A percentile compares a stretch with the other conserved stretches of the same genome.
These are phyloP conservation scores for Eristalis tenax DNA, from an alignment of 2,888 invertebrate species.

Conservation along the genomic window DNA sequence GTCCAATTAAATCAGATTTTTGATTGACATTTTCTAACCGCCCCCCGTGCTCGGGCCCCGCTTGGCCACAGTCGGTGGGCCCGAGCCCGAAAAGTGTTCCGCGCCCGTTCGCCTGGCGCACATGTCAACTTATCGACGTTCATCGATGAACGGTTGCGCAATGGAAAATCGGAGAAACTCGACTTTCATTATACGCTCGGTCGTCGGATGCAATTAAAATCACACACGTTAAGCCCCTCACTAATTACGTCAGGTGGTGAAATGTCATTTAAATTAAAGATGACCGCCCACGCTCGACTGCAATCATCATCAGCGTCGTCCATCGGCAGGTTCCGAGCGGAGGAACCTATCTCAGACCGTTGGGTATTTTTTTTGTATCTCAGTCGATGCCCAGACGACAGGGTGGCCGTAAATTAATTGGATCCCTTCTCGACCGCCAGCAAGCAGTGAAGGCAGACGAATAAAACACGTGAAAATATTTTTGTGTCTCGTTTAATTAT, in stretches of 20 bases:
- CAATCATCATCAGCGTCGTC: constrained; percentile 2
- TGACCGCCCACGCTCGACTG: constrained; percentile 62
- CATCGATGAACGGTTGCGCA: constrained; percentile 10
- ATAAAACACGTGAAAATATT: constrained; percentile 26
- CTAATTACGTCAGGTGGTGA: constrained; percentile 68
- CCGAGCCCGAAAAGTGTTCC: neutral
- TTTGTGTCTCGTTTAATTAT: constrained; percentile 31
- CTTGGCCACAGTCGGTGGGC: constrained; percentile 15
- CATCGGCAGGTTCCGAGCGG: constrained; percentile 16
- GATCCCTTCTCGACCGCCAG: constrained; percentile 37
- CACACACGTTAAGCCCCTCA: constrained; percentile 53
- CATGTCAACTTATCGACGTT: constrained; percentile 58
- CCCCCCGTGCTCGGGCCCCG: neutral
- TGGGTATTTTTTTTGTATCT: neutral
- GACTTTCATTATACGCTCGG: constrained; percentile 10
- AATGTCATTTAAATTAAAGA: constrained; percentile 71
- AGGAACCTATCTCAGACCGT: too few relatives aligned
- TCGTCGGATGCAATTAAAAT: constrained; percentile 62
- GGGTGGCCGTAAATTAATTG: constrained; percentile 54
- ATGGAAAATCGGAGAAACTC: constrained; percentile 2
- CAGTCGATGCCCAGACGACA: neutral
- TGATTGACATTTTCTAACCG: constrained; percentile 61
- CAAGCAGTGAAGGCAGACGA: too few relatives aligned
- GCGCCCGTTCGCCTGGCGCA: constrained; percentile 6
- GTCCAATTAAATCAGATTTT: constrained; percentile 70